Conservation (phyloP, 35 echinoderm and acorn worm genomes). For the Hemicentrotus pulcherrimus region DNA sequence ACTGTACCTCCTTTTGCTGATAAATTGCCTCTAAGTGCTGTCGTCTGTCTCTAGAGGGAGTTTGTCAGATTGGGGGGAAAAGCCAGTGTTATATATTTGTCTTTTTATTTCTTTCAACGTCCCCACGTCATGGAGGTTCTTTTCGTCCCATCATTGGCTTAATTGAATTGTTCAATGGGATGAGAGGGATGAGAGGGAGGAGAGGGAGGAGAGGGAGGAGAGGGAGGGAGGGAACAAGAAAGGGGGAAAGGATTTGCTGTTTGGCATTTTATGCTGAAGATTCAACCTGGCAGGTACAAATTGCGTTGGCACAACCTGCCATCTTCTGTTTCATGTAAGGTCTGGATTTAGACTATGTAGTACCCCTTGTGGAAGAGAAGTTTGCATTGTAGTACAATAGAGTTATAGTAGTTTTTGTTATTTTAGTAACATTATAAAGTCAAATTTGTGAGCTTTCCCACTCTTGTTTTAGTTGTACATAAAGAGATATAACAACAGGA, state of each 20-base stretch:
- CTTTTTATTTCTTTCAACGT: not conserved
- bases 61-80: not conserved
- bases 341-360: not conserved
- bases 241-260: not conserved
- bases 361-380: not conserved
- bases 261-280: not conserved
- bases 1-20: not conserved
- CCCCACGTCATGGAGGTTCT: not conserved
- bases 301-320: not conserved
- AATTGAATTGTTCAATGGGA: not conserved
- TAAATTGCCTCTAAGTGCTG: slow-evolving; percentile 17
- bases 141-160: not conserved
- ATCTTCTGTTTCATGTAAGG: not conserved
- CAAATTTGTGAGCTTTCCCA: no score
- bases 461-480: no score
- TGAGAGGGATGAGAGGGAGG: not conserved
- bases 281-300: not conserved
- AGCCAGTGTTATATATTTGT: not conserved
- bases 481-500: no score
- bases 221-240: not conserved
- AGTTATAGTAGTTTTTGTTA: no score
- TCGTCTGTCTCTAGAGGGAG: not conserved
- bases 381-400: no score
- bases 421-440: no score
- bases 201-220: not conserved